Percentiles rank a stretch among this genome's conserved stretches.
These are phyloP conservation scores for Lepidocyrtinus sp. DNA, from an alignment of 2,888 invertebrate species.

Conservation along the genomic window DNA sequence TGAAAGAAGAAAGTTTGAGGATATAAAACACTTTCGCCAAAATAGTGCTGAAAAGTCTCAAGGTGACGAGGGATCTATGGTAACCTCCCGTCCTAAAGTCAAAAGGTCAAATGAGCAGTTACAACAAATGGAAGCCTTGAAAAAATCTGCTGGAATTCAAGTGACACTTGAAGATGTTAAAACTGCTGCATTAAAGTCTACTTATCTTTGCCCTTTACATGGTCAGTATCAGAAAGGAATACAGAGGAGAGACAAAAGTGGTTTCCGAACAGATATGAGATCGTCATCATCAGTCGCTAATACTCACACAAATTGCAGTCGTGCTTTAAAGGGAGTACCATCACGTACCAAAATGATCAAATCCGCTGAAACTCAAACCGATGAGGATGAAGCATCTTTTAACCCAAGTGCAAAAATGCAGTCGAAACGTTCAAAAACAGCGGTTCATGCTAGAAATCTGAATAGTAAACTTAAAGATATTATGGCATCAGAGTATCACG, in stretches of 20 bases:
- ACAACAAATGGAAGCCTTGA: not conserved
- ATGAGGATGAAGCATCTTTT: not conserved
- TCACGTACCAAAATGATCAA: constrained; percentile 49
- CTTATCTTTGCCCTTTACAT: constrained; percentile 62
- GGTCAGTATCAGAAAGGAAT: constrained; percentile 49
- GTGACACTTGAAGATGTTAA: constrained; percentile 53
- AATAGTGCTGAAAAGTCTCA: not conserved
- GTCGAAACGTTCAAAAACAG: constrained; percentile 49
- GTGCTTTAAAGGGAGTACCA: constrained; percentile 39
- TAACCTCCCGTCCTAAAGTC: constrained; percentile 30
- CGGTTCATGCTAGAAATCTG: not conserved
- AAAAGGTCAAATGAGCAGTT: constrained; percentile 12
- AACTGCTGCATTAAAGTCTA: constrained; percentile 54
- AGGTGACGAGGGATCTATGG: not conserved
- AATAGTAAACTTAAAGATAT: constrained; percentile 16
- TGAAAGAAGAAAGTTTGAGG: constrained; percentile 49
- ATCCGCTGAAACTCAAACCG: constrained; percentile 53
- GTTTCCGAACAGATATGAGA: constrained; percentile 57
- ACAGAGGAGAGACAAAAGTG: constrained; percentile 47
- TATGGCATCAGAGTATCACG: constrained; percentile 57
- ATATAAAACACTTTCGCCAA: constrained; percentile 29
- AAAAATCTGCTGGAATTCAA: constrained; percentile 57
- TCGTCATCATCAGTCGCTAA: constrained; percentile 23
- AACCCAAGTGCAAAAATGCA: not conserved
- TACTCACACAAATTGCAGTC: constrained; percentile 39